Base-by-base conservation (phyloP, 1,140 invertebrate genomes). In the Aphaenogaster rudis region DNA sequence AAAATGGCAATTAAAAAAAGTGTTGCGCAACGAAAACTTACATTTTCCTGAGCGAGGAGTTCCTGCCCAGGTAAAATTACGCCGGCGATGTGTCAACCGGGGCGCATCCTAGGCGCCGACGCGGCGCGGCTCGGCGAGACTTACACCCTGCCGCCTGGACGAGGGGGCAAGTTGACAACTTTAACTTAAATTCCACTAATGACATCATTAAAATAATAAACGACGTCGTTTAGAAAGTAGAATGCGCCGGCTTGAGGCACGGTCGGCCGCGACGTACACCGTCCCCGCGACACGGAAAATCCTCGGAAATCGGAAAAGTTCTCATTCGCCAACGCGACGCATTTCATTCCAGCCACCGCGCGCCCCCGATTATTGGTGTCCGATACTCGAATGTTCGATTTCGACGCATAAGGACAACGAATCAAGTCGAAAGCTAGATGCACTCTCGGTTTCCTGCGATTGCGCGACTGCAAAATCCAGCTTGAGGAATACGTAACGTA, bases 141-240 rank as follows among this genome's bases (percentile, higher is more conserved):
- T 90, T 59, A 74, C 52, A 63, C 36, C 39, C 21, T 28, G 39
- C 54, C 33, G 48, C 9, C n/a, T 28, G 67, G 79, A 82, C 45
- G 84, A 77, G 76, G 52, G 66, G 57, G 67, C 74, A 74, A 63
- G 59, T 79, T 87, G 87, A 90, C 90, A 90, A 93, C 88, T 92
- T 92, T 90, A 76, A 92, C 92, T 93, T 93, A 89, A 92, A 91
- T 92, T 92, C 72, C 87, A 82, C 91, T 92, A 93, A 93, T 92
- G 92, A 92, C 88, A 90, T 92, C 92, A 89, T 93, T 93, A 92
- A 93, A 93, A 92, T 92, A 92, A 92, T 91, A 93, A 92, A 93
- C 88, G 92, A 92, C 88, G 88, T 91, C 92, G 87, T 91, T 93
- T 92, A 92, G 71, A 79, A 72, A 59, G 84, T 80, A 63, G 84